phyloP scores from a whole-genome alignment of 2,113 vertebrate genomes.

The Cryptotis parvus region DNA sequence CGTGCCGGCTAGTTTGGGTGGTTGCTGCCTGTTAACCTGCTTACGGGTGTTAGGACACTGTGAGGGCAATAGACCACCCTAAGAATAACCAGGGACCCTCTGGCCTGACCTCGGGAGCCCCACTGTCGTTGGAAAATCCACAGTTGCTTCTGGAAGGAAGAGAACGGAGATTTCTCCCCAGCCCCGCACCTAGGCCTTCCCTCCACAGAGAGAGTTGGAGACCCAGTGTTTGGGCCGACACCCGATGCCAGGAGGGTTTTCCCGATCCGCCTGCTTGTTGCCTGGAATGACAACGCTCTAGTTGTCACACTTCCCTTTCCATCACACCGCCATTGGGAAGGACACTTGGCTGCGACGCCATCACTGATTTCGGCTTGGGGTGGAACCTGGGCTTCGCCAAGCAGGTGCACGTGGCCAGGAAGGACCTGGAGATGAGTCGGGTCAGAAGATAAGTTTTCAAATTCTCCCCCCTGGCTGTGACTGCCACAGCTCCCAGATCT shows the following conservation, averaged over 20 bases:
- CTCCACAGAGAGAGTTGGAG: neutral
- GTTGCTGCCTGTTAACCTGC: neutral
- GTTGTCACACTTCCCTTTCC: neutral
- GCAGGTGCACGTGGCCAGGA: neutral
- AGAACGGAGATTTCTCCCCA: neutral
- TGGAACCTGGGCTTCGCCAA: neutral
- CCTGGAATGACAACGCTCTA: fast-evolving
- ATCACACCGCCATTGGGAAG: neutral
- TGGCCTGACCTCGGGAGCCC: too few relatives aligned
- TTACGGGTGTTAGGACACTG: too few relatives aligned
- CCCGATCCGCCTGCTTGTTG: neutral
- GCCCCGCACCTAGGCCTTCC: neutral
- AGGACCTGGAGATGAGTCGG: neutral
- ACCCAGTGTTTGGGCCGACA: neutral
- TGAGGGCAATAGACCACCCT: neutral
- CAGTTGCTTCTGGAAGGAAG: neutral
- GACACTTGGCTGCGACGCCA: neutral
- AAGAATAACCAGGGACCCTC: neutral
- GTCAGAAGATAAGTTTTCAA: neutral
- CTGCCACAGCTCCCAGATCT: neutral
- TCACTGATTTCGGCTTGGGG: neutral
- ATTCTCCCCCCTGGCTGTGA: neutral
- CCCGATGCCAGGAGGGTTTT: neutral
- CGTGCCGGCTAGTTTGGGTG: neutral
- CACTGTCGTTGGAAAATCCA: neutral